Percentiles rank a stretch among this genome's conserved stretches.
Evolutionary conservation across 2,797 vertebrate species (phyloP).

Genomic region (Amphiprion clarkii): DNA sequence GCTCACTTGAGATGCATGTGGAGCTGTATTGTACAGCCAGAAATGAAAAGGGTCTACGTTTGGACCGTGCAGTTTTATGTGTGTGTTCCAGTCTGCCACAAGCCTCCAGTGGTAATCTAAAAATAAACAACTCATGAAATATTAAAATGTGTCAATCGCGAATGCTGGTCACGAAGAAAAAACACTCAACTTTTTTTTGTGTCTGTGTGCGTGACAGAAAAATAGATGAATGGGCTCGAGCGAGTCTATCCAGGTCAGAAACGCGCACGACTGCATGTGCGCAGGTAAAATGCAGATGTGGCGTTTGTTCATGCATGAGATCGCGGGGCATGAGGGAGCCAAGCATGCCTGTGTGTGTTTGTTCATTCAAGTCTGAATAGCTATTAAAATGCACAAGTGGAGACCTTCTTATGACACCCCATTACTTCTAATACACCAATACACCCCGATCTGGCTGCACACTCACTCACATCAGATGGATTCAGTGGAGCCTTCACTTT

Average conservation of each 20-base stretch:
- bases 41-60: not conserved
- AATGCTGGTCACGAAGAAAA: conserved; percentile 61
- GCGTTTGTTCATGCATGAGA: conserved; percentile 26
- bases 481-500: conserved; percentile 57
- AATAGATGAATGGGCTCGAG: conserved; percentile 1
- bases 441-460: conserved; percentile 15
- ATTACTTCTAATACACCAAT: conserved; percentile 33
- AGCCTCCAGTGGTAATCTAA: conserved; percentile 49
- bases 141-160: conserved; percentile 77
- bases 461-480: conserved; percentile 46
- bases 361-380: conserved; percentile 31
- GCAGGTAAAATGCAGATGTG: conserved; percentile 47
- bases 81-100: conserved; percentile 7
- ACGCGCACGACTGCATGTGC: conserved; percentile 5
- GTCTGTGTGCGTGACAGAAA: not conserved
- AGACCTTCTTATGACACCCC: conserved; percentile 32
- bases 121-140: conserved; percentile 77
- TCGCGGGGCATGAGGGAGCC: not conserved
- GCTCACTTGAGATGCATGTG: no score
- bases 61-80: conserved; percentile 12
- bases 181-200: conserved; percentile 33
- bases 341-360: not conserved
- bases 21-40: no score
- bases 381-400: conserved; percentile 39
- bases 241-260: conserved; percentile 25